phyloP scores from a whole-genome alignment of 2,797 vertebrate species.

The Brachyrhaphis roseni region DNA sequence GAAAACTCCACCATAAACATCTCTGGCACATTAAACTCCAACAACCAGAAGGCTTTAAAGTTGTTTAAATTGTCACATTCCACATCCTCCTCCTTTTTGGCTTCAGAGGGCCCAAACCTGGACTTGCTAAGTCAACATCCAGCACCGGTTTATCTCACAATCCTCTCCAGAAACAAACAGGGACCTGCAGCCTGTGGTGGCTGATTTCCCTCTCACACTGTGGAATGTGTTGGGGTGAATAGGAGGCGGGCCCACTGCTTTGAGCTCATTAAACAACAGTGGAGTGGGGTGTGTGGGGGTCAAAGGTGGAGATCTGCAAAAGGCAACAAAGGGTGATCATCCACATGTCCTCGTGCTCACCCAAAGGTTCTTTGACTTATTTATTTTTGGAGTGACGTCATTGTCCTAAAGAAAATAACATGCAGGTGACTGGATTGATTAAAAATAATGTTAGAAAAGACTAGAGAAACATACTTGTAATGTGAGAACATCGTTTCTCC shows the following conservation, averaged over 20 bases:
- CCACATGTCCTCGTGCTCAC: slow-evolving; percentile 9
- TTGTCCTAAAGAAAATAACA: neutral
- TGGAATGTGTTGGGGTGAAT: slow-evolving; percentile 72
- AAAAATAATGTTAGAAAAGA: neutral
- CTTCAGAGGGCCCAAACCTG: neutral
- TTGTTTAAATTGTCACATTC: neutral
- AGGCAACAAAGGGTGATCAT: slow-evolving; percentile 19
- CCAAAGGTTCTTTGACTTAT: slow-evolving; percentile 24
- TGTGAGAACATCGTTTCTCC: neutral
- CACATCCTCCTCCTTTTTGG: neutral
- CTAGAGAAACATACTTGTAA: slow-evolving; percentile 5
- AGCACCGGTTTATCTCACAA: neutral
- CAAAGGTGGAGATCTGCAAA: slow-evolving; percentile 56
- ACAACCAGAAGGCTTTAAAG: neutral
- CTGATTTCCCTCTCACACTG: slow-evolving; percentile 44
- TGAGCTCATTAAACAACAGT: slow-evolving; percentile 61
- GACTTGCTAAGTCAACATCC: neutral
- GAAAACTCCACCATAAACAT: neutral
- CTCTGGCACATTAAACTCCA: neutral
- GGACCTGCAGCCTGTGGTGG: slow-evolving; percentile 18
- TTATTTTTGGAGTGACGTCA: slow-evolving; percentile 7
- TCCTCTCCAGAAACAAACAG: slow-evolving; percentile 7
- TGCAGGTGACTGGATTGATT: neutral
- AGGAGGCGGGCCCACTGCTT: slow-evolving; percentile 52
- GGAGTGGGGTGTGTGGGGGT: slow-evolving; percentile 47